These are phyloP conservation scores for Dinoponera quadriceps DNA, from an alignment of 1,140 invertebrate species.

Conservation along the genomic window DNA sequence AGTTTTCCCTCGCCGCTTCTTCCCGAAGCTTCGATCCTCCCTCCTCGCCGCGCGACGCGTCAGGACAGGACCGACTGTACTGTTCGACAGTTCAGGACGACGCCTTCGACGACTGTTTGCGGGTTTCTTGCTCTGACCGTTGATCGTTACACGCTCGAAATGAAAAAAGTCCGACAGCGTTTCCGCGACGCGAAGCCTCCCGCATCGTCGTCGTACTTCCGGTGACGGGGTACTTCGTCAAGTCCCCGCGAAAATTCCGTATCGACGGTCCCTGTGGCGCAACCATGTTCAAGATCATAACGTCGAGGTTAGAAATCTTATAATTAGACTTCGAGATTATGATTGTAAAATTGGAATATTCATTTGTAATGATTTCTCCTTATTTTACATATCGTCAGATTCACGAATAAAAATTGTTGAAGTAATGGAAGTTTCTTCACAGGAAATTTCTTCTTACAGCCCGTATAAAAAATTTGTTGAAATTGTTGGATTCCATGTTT, in stretches of 20 bases:
- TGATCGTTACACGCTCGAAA: conserved; percentile 52
- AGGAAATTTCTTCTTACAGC: no score
- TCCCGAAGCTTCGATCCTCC: not conserved
- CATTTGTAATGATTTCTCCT: no score
- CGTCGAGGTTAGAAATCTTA: conserved; percentile 3
- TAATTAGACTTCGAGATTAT: no score
- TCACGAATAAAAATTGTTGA: no score
- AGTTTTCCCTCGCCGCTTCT: conserved; percentile 50
- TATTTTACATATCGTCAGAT: no score
- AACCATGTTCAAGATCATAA: not conserved
- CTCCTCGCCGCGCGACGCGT: not conserved
- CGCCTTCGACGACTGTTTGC: conserved; percentile 30
- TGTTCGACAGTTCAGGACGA: conserved; percentile 54
- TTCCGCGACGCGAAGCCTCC: conserved; percentile 20
- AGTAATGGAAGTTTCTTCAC: no score
- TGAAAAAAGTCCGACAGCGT: conserved; percentile 53
- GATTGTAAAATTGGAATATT: no score
- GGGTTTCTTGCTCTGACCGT: conserved; percentile 55
- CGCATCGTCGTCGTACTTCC: conserved; percentile 11
- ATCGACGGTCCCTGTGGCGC: not conserved
- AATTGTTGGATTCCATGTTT: no score
- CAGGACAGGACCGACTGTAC: not conserved
- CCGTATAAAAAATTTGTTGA: no score
- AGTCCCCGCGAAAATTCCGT: conserved; percentile 27
- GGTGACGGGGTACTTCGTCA: not conserved